A percentile compares a stretch with the other conserved stretches of the same genome.
phyloP scores from a whole-genome alignment of 2,888 invertebrate species.

The Bruchidius siliquastri region DNA sequence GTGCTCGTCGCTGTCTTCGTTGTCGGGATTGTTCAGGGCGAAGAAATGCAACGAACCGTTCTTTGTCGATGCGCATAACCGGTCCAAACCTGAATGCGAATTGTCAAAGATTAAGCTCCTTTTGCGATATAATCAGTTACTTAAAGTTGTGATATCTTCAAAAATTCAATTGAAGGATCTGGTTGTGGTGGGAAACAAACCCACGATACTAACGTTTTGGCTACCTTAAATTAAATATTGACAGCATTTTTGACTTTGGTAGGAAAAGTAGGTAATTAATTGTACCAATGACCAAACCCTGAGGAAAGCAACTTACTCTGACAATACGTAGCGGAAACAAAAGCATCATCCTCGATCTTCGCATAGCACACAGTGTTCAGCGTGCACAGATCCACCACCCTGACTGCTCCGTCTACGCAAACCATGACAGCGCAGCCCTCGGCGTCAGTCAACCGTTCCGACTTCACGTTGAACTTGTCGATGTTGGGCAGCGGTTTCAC shows the following conservation, averaged over 20 bases:
- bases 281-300: no score
- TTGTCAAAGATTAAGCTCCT: no score
- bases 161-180: no score
- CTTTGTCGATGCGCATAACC: slow-evolving; percentile 78
- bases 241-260: no score
- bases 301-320: slow-evolving; percentile 57
- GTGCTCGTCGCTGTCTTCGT: slow-evolving; percentile 66
- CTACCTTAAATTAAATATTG: no score
- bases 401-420: slow-evolving; percentile 69
- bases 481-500: slow-evolving; percentile 62
- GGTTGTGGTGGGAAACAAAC: no score
- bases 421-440: slow-evolving; percentile 66
- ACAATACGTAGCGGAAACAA: slow-evolving; percentile 80
- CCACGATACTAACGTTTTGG: no score
- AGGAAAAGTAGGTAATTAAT: no score
- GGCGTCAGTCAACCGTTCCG: slow-evolving; percentile 19
- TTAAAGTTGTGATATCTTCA: no score
- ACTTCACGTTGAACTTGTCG: slow-evolving; percentile 33
- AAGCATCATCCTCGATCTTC: slow-evolving; percentile 63
- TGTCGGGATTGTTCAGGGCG: slow-evolving; percentile 67
- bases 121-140: no score
- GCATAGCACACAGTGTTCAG: slow-evolving; percentile 66
- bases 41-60: slow-evolving; percentile 80
- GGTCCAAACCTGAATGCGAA: slow-evolving; percentile 60
- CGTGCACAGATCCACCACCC: slow-evolving; percentile 67